Conservation (phyloP, 64 coral and sea anemone species). For the Pocillopora verrucosa region DNA sequence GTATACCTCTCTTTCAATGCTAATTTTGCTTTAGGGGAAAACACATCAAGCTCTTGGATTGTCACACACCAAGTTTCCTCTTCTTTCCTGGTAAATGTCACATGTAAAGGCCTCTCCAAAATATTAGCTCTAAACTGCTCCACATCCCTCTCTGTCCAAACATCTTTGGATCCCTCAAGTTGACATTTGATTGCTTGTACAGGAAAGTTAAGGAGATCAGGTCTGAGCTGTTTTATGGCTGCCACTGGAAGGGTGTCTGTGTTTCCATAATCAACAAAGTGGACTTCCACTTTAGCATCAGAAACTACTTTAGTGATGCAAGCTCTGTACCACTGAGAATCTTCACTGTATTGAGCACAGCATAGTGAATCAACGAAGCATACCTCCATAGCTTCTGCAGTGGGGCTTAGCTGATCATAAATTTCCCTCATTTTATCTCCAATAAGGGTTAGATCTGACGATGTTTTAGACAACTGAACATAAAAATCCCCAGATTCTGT, state of each 20-base stretch:
- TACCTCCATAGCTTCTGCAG: constrained; percentile 22
- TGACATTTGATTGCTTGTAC: constrained; percentile 69
- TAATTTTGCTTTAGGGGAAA: not conserved
- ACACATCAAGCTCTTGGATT: constrained; percentile 35
- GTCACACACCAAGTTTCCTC: constrained; percentile 43
- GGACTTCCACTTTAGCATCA: constrained; percentile 39
- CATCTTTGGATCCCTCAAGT: constrained; percentile 38
- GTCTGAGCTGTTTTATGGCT: constrained; percentile 48
- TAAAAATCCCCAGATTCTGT: constrained; percentile 53
- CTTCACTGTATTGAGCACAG: constrained; percentile 75
- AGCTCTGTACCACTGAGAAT: constrained; percentile 89
- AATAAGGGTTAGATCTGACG: constrained; percentile 31
- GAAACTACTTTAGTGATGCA: constrained; percentile 52
- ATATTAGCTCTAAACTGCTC: constrained; percentile 33
- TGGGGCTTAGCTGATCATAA: constrained; percentile 45
- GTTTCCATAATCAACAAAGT: constrained; percentile 93
- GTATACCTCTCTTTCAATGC: not conserved
- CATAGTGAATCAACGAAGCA: constrained; percentile 77
- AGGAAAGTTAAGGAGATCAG: constrained; percentile 51
- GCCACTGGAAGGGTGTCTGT: constrained; percentile 48
- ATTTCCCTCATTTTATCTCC: constrained; percentile 40
- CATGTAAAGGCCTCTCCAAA: constrained; percentile 57
- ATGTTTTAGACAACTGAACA: constrained; percentile 58
- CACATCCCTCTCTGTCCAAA: constrained; percentile 46
- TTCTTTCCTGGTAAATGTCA: constrained; percentile 46